These are phyloP conservation scores for Phania funesta DNA, from an alignment of 2,888 invertebrate species.

Conservation along the genomic window DNA sequence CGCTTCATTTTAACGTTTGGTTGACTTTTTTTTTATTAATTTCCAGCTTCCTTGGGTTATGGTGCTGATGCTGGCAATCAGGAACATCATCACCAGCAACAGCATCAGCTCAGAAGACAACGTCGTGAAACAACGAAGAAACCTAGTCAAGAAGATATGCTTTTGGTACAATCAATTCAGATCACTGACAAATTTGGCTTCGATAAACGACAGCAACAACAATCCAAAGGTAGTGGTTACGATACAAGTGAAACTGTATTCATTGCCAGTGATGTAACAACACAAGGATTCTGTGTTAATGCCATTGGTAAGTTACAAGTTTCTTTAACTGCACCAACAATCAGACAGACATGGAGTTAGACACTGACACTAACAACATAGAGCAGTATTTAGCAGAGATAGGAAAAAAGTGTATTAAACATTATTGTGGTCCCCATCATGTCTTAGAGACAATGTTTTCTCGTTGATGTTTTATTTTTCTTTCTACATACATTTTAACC, in stretches of 20 bases:
- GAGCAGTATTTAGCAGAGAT: slow-evolving; percentile 36
- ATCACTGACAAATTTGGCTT: slow-evolving; percentile 96
- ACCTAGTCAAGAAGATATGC: slow-evolving; percentile 87
- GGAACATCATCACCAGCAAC: slow-evolving; percentile 47
- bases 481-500: slow-evolving; percentile 35
- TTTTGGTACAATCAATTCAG: slow-evolving; percentile 94
- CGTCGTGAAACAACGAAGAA: slow-evolving; percentile 76
- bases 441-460: slow-evolving; percentile 61
- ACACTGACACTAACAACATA: slow-evolving; percentile 40
- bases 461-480: slow-evolving; percentile 27
- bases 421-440: slow-evolving; percentile 50
- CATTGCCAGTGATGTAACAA: slow-evolving; percentile 83
- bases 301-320: slow-evolving; percentile 77
- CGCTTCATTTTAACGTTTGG: slow-evolving; percentile 65
- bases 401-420: slow-evolving; percentile 36
- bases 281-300: slow-evolving; percentile 80
- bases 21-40: slow-evolving; percentile 47
- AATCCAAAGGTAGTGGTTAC: slow-evolving; percentile 80
- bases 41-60: slow-evolving; percentile 55
- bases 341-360: slow-evolving; percentile 19
- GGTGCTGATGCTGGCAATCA: slow-evolving; percentile 52
- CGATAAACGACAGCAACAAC: slow-evolving; percentile 83
- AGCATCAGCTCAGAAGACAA: slow-evolving; percentile 55
- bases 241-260: slow-evolving; percentile 86
- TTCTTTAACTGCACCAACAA: slow-evolving; percentile 9